These are phyloP conservation scores for Oryctes rhinoceros DNA, from an alignment of 1,140 invertebrate genomes.

Conservation along the genomic window DNA sequence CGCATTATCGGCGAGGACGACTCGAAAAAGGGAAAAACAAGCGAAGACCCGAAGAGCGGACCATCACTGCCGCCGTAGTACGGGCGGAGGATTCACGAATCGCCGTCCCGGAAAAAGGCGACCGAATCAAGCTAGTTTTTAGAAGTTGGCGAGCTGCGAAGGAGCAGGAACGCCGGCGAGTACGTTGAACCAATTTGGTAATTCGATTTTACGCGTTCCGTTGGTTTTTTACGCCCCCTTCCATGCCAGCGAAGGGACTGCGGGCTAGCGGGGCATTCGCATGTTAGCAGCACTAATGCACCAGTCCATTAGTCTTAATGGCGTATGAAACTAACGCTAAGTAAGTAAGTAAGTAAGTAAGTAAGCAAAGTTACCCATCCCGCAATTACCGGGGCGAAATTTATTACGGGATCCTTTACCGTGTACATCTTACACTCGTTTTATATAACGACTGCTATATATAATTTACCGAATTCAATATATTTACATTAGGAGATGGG, in stretches of 20 bases:
- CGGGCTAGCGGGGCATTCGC: background rate
- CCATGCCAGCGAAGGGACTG: no score
- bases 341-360: slow-evolving; percentile 4
- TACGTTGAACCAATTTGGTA: slow-evolving; percentile 4
- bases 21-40: no score
- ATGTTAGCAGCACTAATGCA: background rate
- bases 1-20: no score
- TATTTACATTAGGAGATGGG: background rate
- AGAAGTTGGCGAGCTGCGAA: background rate
- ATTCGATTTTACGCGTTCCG: slow-evolving; percentile 5
- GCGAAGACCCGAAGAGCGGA: no score
- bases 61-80: no score
- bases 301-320: slow-evolving; percentile 14
- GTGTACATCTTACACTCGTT: background rate
- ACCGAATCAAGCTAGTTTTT: no score
- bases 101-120: no score
- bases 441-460: background rate
- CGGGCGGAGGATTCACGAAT: no score
- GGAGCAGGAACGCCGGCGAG: background rate
- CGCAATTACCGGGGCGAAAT: background rate
- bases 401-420: no score
- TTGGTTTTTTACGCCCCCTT: background rate
- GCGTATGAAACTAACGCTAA: background rate
- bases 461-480: background rate
- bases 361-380: background rate